Evolutionary conservation across 1,140 invertebrate genomes (phyloP).

Genomic region (Hypsibius dujardini): DNA sequence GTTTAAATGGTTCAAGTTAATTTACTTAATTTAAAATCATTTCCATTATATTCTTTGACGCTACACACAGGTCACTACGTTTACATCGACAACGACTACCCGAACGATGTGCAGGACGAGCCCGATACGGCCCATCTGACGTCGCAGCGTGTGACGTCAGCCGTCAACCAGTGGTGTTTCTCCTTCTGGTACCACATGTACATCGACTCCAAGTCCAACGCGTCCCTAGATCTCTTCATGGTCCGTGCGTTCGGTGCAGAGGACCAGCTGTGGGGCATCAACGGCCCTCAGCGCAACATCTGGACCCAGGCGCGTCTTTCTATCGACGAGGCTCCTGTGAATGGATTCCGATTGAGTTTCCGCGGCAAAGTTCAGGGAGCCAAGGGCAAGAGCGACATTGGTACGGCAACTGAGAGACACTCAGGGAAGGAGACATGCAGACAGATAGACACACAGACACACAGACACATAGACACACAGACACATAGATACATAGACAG

Average conservation of each 20-base stretch:
- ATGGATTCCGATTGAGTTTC: neutral
- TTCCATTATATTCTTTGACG: no score
- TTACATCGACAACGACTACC: conserved; percentile 9
- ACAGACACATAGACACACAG: no score
- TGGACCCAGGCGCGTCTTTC: no score
- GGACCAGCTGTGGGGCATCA: neutral
- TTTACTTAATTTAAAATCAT: no score
- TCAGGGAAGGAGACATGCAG: no score
- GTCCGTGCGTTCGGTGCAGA: neutral
- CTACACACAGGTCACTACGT: neutral
- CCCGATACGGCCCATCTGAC: conserved; percentile 3
- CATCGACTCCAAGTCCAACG: neutral
- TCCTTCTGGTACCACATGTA: neutral
- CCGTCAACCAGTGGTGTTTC: neutral
- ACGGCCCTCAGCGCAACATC: no score
- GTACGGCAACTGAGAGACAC: neutral
- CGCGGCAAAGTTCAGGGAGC: neutral
- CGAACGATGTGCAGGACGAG: neutral
- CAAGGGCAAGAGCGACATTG: conserved; percentile 1
- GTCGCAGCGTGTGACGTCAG: conserved; percentile 7
- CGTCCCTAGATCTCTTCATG: neutral
- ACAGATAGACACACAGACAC: no score
- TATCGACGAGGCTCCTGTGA: neutral
- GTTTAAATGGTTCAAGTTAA: no score
- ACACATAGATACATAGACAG: no score